phyloP scores from a whole-genome alignment of 1,140 invertebrate species.

The Drosophila nikananu region DNA sequence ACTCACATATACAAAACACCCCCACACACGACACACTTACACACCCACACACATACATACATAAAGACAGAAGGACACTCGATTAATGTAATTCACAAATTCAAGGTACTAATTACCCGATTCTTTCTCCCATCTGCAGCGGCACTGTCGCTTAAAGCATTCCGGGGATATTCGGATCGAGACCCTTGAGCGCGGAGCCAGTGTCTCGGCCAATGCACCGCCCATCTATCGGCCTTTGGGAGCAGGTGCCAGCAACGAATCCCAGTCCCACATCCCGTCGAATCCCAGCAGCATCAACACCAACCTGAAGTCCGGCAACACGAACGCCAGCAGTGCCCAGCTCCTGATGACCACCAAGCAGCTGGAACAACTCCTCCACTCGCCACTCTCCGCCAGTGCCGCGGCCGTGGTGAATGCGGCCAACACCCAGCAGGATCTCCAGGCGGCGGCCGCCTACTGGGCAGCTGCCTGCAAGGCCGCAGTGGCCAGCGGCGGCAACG shows the following conservation, averaged over 20 bases:
- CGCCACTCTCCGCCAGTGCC: constrained; percentile 70
- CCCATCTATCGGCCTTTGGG: constrained; percentile 83
- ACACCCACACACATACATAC: constrained; percentile 32
- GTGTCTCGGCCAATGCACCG: constrained; percentile 65
- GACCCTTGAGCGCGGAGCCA: constrained; percentile 85
- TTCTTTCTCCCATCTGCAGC: constrained; percentile 85
- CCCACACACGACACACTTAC: constrained; percentile 25
- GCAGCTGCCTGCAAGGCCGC: constrained; percentile 68
- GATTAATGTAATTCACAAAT: constrained; percentile 17
- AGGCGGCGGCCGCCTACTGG: constrained; percentile 69
- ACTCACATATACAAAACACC: constrained; percentile 31
- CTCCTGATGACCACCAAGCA: constrained; percentile 61
- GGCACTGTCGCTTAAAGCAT: constrained; percentile 91
- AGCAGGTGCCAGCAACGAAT: constrained; percentile 68
- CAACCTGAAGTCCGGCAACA: constrained; percentile 13
- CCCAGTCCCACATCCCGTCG: constrained; percentile 54
- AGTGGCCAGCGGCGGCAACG: constrained; percentile 47
- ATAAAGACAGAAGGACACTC: constrained; percentile 25
- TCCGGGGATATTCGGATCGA: constrained; percentile 89
- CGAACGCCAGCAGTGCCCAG: constrained; percentile 21
- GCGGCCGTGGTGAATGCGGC: constrained; percentile 71
- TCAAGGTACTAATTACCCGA: constrained; percentile 12
- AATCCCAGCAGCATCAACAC: constrained; percentile 14
- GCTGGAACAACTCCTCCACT: constrained; percentile 67
- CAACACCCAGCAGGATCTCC: constrained; percentile 73